Evolutionary conservation across 2,797 vertebrate species (phyloP).

Genomic region (Petrocephalus sullivani): DNA sequence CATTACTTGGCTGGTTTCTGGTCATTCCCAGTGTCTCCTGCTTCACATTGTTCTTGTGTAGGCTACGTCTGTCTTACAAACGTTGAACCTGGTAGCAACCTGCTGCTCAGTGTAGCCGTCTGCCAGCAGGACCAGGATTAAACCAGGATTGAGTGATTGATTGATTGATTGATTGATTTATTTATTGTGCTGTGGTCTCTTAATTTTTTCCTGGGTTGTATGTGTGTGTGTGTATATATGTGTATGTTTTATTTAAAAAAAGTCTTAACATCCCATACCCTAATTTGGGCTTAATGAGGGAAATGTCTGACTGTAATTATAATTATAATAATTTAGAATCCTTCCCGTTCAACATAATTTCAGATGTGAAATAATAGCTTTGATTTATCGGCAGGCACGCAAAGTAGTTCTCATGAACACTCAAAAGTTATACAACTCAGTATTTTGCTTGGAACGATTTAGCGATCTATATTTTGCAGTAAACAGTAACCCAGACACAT

Average conservation of each 20-base stretch:
- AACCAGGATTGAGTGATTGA: no score
- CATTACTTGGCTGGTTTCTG: no score
- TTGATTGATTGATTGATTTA: no score
- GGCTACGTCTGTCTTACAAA: no score
- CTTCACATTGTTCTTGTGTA: no score
- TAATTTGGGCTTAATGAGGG: background rate
- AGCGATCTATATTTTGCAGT: conserved; percentile 18
- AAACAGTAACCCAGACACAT: background rate
- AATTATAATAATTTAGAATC: background rate
- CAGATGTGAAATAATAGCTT: background rate
- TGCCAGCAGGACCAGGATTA: no score
- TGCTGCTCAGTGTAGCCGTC: no score
- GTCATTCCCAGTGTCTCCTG: no score
- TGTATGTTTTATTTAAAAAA: background rate
- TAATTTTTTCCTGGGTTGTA: no score
- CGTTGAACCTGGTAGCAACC: no score
- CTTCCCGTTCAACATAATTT: background rate
- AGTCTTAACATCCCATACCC: background rate
- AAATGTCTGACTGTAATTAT: background rate
- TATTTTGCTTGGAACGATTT: background rate
- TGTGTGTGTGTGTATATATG: no score
- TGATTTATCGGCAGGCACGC: background rate
- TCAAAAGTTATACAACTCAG: background rate
- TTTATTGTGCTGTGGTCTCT: no score
- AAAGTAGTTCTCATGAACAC: background rate